phyloP scores from a whole-genome alignment of 2,797 vertebrate species.

The Argya squamiceps region DNA sequence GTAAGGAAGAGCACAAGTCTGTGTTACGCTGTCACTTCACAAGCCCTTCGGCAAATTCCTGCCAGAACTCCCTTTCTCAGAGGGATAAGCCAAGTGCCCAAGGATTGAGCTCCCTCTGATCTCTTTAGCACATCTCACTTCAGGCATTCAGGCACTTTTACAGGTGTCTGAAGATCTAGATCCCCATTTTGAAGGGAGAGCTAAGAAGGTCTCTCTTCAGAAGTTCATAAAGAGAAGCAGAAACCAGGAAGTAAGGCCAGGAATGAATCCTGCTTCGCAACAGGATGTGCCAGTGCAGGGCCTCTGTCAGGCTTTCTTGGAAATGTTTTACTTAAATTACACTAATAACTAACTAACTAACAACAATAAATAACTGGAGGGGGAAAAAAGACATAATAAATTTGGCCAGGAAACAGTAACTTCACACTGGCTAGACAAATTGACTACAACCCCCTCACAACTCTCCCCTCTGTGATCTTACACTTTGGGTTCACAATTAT shows the following conservation, averaged over 20 bases:
- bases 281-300: not conserved
- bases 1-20: not conserved
- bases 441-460: not conserved
- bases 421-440: not conserved
- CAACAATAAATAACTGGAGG: not conserved
- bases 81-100: not conserved
- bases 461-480: not conserved
- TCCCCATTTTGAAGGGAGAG: not conserved
- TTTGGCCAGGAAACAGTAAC: not conserved
- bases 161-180: not conserved
- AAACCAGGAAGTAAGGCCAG: conserved; percentile 21
- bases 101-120: not conserved
- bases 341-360: not conserved
- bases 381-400: not conserved
- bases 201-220: not conserved
- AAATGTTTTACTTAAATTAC: not conserved
- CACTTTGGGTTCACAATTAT: not conserved
- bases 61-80: not conserved
- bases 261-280: not conserved
- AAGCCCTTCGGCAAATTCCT: not conserved
- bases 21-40: fast-evolving
- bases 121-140: not conserved
- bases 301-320: not conserved
- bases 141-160: not conserved
- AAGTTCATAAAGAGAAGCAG: not conserved